Evolutionary conservation across 2,113 vertebrate species (phyloP).

Genomic region (Gadus macrocephalus): DNA sequence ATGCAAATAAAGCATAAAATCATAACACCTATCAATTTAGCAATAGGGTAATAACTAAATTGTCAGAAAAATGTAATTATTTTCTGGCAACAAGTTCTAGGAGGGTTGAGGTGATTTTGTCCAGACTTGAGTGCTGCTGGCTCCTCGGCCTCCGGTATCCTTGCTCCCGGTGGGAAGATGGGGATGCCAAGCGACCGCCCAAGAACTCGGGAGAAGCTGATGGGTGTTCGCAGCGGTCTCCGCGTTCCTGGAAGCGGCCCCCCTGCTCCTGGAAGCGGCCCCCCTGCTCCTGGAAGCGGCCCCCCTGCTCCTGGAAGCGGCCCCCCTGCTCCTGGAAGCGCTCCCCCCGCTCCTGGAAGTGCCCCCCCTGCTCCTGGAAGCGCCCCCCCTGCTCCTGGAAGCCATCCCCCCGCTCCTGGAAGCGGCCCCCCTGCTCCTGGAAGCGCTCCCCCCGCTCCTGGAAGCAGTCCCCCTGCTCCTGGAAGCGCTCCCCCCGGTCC

Average conservation of each 20-base stretch:
- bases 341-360: too few species aligned
- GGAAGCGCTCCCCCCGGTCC: too few species aligned
- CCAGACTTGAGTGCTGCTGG: slow-evolving; percentile 52
- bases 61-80: slow-evolving; percentile 15
- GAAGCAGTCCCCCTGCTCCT: too few species aligned
- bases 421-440: too few species aligned
- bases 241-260: slow-evolving; percentile 32
- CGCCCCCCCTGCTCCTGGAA: background rate
- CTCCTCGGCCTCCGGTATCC: slow-evolving; percentile 21
- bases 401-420: background rate
- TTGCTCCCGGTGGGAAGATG: slow-evolving; percentile 30
- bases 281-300: too few species aligned
- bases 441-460: too few species aligned
- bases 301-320: too few species aligned
- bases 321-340: too few species aligned
- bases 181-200: slow-evolving; percentile 33
- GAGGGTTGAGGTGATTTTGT: slow-evolving; percentile 73
- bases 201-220: slow-evolving; percentile 24
- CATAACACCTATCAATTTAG: background rate
- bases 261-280: slow-evolving; percentile 35
- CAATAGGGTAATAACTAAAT: background rate
- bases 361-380: too few species aligned
- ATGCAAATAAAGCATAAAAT: background rate
- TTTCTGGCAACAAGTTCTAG: slow-evolving; percentile 69
- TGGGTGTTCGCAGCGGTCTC: slow-evolving; percentile 20